phyloP scores from a whole-genome alignment of 1,140 invertebrate genomes.

The Batillaria attramentaria region DNA sequence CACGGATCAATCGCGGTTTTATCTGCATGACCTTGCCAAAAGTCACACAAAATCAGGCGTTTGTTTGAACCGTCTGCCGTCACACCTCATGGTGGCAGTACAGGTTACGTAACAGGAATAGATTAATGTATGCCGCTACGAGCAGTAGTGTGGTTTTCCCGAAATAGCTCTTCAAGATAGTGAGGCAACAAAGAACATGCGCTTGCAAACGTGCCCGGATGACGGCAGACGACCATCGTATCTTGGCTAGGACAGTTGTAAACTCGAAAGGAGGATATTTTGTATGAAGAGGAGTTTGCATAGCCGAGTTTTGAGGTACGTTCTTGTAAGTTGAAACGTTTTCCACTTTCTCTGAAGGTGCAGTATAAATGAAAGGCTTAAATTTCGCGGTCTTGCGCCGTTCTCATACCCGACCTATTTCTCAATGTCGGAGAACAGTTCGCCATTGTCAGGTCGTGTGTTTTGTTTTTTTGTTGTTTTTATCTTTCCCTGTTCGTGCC shows the following conservation, averaged over 20 bases:
- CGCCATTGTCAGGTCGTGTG: too few relatives aligned
- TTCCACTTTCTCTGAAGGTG: neutral
- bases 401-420: too few relatives aligned
- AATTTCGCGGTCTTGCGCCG: neutral
- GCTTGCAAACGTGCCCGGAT: constrained; percentile 17
- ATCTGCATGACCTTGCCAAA: neutral
- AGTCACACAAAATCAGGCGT: neutral
- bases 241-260: neutral
- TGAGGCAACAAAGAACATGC: neutral
- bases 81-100: neutral
- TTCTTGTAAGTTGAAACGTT: neutral
- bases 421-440: too few relatives aligned
- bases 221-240: neutral
- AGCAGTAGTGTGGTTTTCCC: neutral
- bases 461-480: too few relatives aligned
- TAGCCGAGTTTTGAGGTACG: neutral
- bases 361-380: neutral
- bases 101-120: neutral
- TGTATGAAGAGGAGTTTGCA: neutral
- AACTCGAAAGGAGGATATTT: neutral
- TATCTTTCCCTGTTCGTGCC: too few relatives aligned
- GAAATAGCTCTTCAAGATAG: neutral
- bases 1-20: neutral
- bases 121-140: neutral
- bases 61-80: neutral